Percentiles rank a stretch among this genome's conserved stretches.
phyloP scores from a whole-genome alignment of 2,113 vertebrate species.

The Sapajus apella region DNA sequence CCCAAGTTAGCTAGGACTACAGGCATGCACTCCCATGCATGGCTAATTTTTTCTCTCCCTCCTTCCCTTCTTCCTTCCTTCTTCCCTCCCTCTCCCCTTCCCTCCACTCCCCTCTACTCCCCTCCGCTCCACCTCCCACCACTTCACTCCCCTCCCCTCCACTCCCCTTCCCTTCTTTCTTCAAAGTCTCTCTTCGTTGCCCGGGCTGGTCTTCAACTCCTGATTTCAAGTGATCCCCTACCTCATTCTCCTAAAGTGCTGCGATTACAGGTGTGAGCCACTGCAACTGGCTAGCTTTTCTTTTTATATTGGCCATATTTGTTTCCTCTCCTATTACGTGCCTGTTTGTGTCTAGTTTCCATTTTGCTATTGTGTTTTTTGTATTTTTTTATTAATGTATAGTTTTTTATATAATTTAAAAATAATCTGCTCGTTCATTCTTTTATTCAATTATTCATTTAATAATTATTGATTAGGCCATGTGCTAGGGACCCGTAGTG shows the following conservation, averaged over 20 bases:
- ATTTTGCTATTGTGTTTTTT: neutral
- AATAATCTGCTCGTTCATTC: neutral
- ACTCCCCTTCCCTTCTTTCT: too few species aligned
- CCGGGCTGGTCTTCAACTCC: too few species aligned
- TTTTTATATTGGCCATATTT: neutral
- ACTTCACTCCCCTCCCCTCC: accelerated
- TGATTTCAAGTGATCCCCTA: too few species aligned
- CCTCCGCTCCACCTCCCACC: too few species aligned
- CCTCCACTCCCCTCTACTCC: accelerated
- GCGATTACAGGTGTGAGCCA: too few species aligned
- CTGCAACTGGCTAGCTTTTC: neutral
- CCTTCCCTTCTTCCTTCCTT: too few species aligned
- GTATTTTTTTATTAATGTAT: neutral
- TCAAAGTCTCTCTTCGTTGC: too few species aligned
- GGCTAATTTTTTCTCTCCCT: too few species aligned
- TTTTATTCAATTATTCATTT: neutral
- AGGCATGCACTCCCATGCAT: too few species aligned
- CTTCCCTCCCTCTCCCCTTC: too few species aligned
- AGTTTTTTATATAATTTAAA: neutral
- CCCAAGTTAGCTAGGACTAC: too few species aligned
- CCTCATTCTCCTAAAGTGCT: too few species aligned
- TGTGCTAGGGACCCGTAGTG: neutral
- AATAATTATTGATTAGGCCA: neutral
- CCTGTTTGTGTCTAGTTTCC: neutral
- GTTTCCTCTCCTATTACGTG: neutral